phyloP scores from a whole-genome alignment of 2,113 vertebrate species.

The Coryphaenoides rupestris region DNA sequence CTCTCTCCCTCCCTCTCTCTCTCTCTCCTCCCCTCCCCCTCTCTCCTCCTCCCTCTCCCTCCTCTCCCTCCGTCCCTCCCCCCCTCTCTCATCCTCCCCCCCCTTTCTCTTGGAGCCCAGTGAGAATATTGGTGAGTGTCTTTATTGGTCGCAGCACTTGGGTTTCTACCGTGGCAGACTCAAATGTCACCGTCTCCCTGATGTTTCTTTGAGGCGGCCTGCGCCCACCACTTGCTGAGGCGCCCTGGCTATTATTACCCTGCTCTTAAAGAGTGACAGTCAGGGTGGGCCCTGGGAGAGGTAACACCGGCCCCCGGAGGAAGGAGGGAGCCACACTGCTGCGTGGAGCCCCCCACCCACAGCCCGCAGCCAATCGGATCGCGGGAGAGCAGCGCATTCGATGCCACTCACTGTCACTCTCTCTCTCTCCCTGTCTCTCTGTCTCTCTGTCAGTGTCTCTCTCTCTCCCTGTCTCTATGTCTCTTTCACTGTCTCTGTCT shows the following conservation, averaged over 20 bases:
- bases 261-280: constrained; percentile 77
- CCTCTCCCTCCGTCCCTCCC: background rate
- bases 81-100: constrained; percentile 22
- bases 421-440: no score
- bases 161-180: constrained; percentile 65
- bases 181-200: constrained; percentile 75
- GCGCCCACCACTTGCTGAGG: constrained; percentile 66
- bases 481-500: no score
- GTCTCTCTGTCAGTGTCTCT: no score
- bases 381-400: constrained; percentile 38
- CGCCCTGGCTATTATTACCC: constrained; percentile 76
- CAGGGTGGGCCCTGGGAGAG: constrained; percentile 61
- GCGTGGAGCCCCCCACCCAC: constrained; percentile 48
- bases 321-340: constrained; percentile 60
- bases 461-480: no score
- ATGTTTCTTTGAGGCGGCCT: constrained; percentile 71
- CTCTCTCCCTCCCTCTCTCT: background rate
- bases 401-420: constrained; percentile 9
- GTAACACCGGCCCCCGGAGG: constrained; percentile 63
- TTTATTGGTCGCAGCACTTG: constrained; percentile 69
- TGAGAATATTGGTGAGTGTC: constrained; percentile 59
- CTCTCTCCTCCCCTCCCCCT: background rate
- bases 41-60: constrained; percentile 20
- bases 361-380: constrained; percentile 59
- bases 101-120: constrained; percentile 33